Conservation (phyloP, 2,113 vertebrate species). For the Neolamprologus kungweensis region DNA sequence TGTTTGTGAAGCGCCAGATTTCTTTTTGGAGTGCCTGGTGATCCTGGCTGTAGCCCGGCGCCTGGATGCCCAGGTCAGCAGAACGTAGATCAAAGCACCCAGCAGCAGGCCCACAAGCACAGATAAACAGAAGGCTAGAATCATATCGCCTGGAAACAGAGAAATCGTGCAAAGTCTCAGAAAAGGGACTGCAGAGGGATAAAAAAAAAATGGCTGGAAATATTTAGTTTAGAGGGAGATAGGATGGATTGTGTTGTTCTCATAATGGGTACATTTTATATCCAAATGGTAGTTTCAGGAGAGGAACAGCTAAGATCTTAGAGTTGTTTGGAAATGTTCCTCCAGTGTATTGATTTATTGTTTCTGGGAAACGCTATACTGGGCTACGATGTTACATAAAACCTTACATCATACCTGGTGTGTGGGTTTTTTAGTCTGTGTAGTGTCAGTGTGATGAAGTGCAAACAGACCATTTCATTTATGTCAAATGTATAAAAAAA, state of each 20-base stretch:
- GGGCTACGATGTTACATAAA: conserved; percentile 41
- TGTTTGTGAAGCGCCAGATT: conserved; percentile 49
- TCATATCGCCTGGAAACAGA: conserved; percentile 75
- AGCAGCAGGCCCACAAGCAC: conserved; percentile 83
- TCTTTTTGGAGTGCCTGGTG: conserved; percentile 72
- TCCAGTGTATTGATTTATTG: conserved; percentile 40
- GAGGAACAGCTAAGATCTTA: not conserved
- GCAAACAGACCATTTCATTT: not conserved
- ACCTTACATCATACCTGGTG: conserved; percentile 36
- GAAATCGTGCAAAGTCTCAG: not conserved
- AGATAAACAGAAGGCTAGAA: conserved; percentile 88
- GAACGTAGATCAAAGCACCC: conserved; percentile 82
- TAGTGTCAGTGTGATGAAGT: not conserved
- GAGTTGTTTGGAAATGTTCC: not conserved
- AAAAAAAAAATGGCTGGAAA: not conserved
- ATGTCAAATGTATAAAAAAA: not conserved
- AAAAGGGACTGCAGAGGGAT: not conserved
- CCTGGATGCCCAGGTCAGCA: conserved; percentile 82
- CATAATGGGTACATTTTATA: not conserved
- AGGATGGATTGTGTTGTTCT: not conserved
- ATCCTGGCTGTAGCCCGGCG: conserved; percentile 83
- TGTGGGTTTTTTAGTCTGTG: conserved; percentile 27
- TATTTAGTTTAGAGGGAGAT: not conserved
- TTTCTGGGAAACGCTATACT: conserved; percentile 4
- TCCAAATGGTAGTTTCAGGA: not conserved